A percentile compares a stretch with the other conserved stretches of the same genome.
phyloP scores from a whole-genome alignment of 2,888 invertebrate species.

The Autographa gamma region DNA sequence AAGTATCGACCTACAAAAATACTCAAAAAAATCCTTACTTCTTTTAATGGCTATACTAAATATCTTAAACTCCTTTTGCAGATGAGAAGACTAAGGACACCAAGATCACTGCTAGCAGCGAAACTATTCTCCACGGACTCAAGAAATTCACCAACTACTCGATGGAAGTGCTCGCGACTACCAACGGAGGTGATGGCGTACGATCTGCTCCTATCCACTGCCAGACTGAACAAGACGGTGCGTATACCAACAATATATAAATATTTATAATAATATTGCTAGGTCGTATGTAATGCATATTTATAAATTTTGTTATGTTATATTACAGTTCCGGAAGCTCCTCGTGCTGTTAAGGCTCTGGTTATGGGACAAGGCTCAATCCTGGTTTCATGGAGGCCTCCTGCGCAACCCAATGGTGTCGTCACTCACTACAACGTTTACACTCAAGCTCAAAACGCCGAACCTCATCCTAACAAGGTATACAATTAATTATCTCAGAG shows the following conservation, averaged over 20 bases:
- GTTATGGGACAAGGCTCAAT: conserved; percentile 97
- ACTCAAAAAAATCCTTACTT: not conserved
- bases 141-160: conserved; percentile 99
- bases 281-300: not conserved
- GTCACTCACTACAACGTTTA: conserved; percentile 98
- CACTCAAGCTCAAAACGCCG: conserved; percentile 92
- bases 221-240: conserved; percentile 98
- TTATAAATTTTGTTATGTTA: not conserved
- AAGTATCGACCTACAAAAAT: conserved; percentile 79
- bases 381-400: conserved; percentile 97
- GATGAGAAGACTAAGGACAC: conserved; percentile 97
- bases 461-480: conserved; percentile 93
- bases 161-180: conserved; percentile 98
- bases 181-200: conserved; percentile 98
- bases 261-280: too few species aligned
- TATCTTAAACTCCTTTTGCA: conserved; percentile 71
- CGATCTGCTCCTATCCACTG: conserved; percentile 96
- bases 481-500: not conserved
- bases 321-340: conserved; percentile 95
- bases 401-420: conserved; percentile 97
- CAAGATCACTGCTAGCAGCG: conserved; percentile 97
- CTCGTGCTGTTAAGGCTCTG: conserved; percentile 97
- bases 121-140: conserved; percentile 97
- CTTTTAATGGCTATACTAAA: not conserved
- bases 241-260: conserved; percentile 44